Evolutionary conservation across 2,888 invertebrate species (phyloP).

Genomic region (Periphyllus acericola): DNA sequence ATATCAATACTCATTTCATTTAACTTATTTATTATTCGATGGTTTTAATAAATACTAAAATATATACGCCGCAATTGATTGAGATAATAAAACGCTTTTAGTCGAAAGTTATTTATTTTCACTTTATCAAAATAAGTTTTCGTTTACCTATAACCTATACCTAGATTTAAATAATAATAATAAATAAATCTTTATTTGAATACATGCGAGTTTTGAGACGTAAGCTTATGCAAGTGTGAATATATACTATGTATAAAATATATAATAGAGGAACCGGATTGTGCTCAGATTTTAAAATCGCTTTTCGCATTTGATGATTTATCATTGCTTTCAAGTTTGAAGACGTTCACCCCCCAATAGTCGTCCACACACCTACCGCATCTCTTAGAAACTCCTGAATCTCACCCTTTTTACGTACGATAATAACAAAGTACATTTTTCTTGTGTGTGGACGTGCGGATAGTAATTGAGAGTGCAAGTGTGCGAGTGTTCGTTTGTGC

Average conservation of each 20-base stretch:
- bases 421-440: neutral
- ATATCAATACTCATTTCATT: neutral
- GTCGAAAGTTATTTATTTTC: neutral
- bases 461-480: neutral
- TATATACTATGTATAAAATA: neutral
- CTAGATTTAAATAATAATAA: neutral
- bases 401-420: neutral
- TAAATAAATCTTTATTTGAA: neutral
- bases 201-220: no score
- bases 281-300: neutral
- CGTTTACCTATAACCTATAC: neutral
- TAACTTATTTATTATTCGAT: neutral
- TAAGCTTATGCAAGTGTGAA: neutral
- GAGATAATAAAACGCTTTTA: neutral
- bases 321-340: neutral
- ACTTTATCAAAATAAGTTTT: neutral
- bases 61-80: neutral
- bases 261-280: neutral
- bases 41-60: neutral
- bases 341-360: neutral
- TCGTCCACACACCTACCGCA: no score
- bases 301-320: neutral
- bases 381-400: neutral
- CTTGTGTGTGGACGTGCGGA: neutral
- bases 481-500: neutral